Evolutionary conservation across 2,888 invertebrate genomes (phyloP).

Genomic region (Itoplectis maculator): DNA sequence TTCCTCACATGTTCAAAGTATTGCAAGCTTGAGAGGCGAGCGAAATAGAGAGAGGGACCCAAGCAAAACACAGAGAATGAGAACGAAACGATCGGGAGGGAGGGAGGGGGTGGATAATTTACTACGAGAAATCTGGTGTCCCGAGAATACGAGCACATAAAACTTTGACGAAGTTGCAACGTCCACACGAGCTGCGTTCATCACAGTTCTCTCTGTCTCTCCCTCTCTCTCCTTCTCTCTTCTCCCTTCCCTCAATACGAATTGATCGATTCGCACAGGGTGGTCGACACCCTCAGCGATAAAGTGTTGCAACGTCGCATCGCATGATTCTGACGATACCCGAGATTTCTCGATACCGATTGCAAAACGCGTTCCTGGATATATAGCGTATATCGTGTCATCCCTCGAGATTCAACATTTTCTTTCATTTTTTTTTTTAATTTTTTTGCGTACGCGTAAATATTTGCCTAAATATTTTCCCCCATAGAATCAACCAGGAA

Average conservation of each 20-base stretch:
- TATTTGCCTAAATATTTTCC: neutral
- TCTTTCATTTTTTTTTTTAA: neutral
- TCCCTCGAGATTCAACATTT: neutral
- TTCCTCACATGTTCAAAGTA: neutral
- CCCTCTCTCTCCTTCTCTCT: neutral
- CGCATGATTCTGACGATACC: slow-evolving; percentile 1
- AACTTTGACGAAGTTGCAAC: slow-evolving; percentile 61
- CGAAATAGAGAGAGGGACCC: neutral
- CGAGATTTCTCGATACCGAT: neutral
- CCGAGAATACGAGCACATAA: slow-evolving; percentile 61
- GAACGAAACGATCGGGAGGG: neutral
- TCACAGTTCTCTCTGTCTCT: neutral
- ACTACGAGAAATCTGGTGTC: slow-evolving; percentile 55
- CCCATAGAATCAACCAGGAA: neutral
- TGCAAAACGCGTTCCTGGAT: neutral
- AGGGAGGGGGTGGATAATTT: slow-evolving; percentile 44
- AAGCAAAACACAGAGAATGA: slow-evolving; percentile 5
- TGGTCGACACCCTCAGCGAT: slow-evolving; percentile 1
- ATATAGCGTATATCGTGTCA: neutral
- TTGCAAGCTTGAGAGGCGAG: neutral
- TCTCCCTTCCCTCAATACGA: slow-evolving; percentile 11
- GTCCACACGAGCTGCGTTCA: slow-evolving; percentile 19
- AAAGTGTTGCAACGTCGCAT: slow-evolving; percentile 13
- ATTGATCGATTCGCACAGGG: slow-evolving; percentile 48
- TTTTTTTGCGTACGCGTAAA: neutral